These are phyloP conservation scores for Amazona guildingii DNA, from an alignment of 2,113 vertebrate genomes.

Conservation along the genomic window DNA sequence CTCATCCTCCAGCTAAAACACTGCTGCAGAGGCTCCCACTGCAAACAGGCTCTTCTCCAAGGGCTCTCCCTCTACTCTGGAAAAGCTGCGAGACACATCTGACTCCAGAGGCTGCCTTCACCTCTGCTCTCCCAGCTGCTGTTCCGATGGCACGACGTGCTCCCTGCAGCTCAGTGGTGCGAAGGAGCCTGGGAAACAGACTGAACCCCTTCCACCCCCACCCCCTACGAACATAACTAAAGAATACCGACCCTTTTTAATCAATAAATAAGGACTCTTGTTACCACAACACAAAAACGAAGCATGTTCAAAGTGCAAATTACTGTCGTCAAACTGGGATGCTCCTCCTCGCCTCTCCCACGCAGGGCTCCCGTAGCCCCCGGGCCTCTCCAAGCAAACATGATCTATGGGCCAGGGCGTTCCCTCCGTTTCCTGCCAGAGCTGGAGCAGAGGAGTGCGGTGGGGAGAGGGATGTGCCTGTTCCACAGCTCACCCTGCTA, in stretches of 20 bases:
- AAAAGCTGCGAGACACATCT: conserved; percentile 1
- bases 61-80: conserved; percentile 46
- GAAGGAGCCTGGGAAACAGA: conserved; percentile 58
- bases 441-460: conserved; percentile 47
- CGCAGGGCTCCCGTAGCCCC: conserved; percentile 66
- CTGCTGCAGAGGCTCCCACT: conserved; percentile 47
- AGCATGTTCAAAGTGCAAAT: conserved; percentile 85
- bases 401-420: conserved; percentile 67
- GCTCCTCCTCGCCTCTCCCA: conserved; percentile 73
- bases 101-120: conserved; percentile 29
- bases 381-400: conserved; percentile 72
- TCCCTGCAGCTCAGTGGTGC: conserved; percentile 22
- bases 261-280: conserved; percentile 83
- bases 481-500: conserved; percentile 65
- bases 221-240: conserved; percentile 66
- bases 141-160: background rate
- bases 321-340: conserved; percentile 76
- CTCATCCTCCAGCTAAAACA: conserved; percentile 38
- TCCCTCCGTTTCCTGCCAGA: conserved; percentile 68
- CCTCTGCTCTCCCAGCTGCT: conserved; percentile 34
- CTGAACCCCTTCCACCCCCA: conserved; percentile 41
- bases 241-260: conserved; percentile 71
- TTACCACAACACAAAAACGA: conserved; percentile 82
- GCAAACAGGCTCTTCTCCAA: conserved; percentile 20
- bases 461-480: conserved; percentile 39